Evolutionary conservation across 2,797 vertebrate species (phyloP), one percentile per base, ranked within the genome.

Genomic region (Pampus argenteus): DNA sequence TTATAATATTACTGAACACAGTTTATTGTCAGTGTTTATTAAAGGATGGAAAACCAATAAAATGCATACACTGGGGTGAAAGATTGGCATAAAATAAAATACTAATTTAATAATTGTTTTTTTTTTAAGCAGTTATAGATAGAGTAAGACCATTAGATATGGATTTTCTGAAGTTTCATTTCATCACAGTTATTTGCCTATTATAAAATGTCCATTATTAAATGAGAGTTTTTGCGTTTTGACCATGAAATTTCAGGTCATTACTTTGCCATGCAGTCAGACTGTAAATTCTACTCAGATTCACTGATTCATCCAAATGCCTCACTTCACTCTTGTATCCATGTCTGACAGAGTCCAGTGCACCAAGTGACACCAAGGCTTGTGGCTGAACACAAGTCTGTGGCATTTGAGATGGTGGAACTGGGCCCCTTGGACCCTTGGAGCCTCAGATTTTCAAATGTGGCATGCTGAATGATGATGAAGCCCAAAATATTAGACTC

Each of bases 331-430:
- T 36, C 74, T 82, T 87, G 90, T 87, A 91, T 92, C 90, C 87
- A 86, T 92, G 89, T 93, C 87, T 91, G 92, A 91, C 90, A 88
- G 66, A 89, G 91, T 90, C 89, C 87, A 80, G 84, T 68, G 75
- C 70, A 45, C n/a, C n/a, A 84, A 91, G 86, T 89, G 88, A 89
- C 88, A 90, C 82, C 62, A 74, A 73, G 63, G 90, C 78, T 88
- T 83, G 87, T 86, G 89, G 86, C 90, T 88, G 85, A 82, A 86
- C 89, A 91, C 87, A 84, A 86, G 84, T 78, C 91, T 74, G 88
- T 89, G 87, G 91, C 90, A 91, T 92, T 89, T 91, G 75, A 88
- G 87, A 87, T 72, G 88, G 69, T 76, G 80, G 69, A 88, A 71
- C 86, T 10, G 57, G 84, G 82, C 83, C 83, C 86, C 78, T 82